Conservation (phyloP, 2,888 invertebrate genomes). For the Drosophila neonasuta region DNA sequence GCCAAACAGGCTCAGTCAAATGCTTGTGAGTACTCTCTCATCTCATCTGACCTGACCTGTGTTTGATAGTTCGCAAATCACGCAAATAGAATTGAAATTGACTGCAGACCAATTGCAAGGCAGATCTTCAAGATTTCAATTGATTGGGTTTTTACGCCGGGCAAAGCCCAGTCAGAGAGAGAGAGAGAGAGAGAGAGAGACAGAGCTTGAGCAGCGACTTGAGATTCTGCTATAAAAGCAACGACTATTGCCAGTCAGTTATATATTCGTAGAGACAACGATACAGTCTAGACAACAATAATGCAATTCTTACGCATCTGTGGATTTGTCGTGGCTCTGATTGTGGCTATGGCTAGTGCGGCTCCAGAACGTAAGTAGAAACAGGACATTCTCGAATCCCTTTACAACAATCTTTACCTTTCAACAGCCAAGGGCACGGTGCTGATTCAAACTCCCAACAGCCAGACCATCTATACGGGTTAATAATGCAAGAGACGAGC, state of each 20-base stretch:
- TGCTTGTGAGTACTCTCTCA: neutral
- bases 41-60: neutral
- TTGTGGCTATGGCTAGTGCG: slow-evolving; percentile 56
- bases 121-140: slow-evolving; percentile 24
- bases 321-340: slow-evolving; percentile 49
- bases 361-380: slow-evolving; percentile 48
- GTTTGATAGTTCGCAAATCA: slow-evolving; percentile 15
- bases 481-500: neutral
- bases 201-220: neutral
- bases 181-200: no score
- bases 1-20: slow-evolving; percentile 20
- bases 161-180: slow-evolving; percentile 31
- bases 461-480: slow-evolving; percentile 40
- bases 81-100: slow-evolving; percentile 12
- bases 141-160: slow-evolving; percentile 36
- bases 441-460: slow-evolving; percentile 47
- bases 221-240: slow-evolving; percentile 39
- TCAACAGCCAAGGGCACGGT: slow-evolving; percentile 41
- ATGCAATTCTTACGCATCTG: slow-evolving; percentile 53
- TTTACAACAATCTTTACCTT: neutral
- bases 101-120: slow-evolving; percentile 6
- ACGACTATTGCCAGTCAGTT: neutral
- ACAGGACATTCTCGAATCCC: neutral
- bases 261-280: slow-evolving; percentile 13
- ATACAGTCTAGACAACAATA: slow-evolving; percentile 17